phyloP scores from a whole-genome alignment of 2,888 invertebrate species.

The Drosophila setosimentum region DNA sequence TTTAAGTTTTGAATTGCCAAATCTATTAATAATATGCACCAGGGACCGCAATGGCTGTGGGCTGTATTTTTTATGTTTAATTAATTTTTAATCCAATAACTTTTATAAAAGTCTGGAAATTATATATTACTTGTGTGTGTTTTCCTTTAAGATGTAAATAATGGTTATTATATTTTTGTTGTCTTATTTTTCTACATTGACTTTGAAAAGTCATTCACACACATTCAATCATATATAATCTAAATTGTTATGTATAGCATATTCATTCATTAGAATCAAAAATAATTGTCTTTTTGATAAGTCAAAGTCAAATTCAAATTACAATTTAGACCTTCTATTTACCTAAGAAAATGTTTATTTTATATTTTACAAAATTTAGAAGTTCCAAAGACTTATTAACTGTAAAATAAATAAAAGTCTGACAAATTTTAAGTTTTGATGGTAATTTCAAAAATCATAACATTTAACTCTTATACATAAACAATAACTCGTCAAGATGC shows the following conservation, averaged over 20 bases:
- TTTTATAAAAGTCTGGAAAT: not conserved
- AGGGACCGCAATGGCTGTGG: not conserved
- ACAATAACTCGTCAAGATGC: not conserved
- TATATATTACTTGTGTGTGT: not conserved
- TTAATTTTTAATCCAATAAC: not conserved
- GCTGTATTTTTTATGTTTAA: not conserved
- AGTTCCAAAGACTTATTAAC: not conserved
- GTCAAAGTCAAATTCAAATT: not conserved
- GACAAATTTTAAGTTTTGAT: not conserved
- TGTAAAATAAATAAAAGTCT: not conserved
- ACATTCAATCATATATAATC: not conserved
- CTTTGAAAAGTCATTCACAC: not conserved
- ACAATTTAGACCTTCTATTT: not conserved
- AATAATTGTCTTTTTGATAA: not conserved
- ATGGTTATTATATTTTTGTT: not conserved
- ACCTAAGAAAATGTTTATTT: not conserved
- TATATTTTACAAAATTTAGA: not conserved
- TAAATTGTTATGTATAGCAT: not conserved
- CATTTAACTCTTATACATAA: not conserved
- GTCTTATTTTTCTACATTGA: not conserved
- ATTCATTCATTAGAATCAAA: not conserved
- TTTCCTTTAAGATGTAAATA: not conserved
- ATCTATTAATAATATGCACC: not conserved
- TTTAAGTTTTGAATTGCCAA: slow-evolving; percentile 12
- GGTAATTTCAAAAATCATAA: not conserved